These are phyloP conservation scores for Troides aeacus DNA, from an alignment of 2,888 invertebrate genomes.

Conservation along the genomic window DNA sequence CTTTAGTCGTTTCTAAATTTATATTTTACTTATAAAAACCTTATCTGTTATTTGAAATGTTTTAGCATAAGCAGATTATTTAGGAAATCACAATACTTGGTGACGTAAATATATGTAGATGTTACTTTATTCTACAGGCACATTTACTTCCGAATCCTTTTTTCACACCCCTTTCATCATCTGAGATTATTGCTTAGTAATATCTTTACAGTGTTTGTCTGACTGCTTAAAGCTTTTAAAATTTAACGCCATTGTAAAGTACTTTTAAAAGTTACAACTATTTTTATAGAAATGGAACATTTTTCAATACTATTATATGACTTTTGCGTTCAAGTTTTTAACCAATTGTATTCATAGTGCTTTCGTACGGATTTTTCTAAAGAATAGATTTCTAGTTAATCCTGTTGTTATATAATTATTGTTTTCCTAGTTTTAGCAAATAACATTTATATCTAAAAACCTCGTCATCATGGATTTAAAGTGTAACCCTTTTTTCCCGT, in stretches of 20 bases:
- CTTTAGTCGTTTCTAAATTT: not conserved
- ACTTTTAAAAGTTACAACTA: conserved; percentile 14
- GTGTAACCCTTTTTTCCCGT: no score
- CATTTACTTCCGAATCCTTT: conserved; percentile 63
- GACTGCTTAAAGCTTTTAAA: conserved; percentile 44
- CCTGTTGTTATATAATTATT: not conserved
- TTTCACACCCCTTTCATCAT: conserved; percentile 62
- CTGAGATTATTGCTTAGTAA: conserved; percentile 65
- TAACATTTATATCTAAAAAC: no score
- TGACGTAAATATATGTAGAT: conserved; percentile 33
- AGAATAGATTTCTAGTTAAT: conserved; percentile 1
- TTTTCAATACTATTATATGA: conserved; percentile 26
- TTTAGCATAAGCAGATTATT: not conserved
- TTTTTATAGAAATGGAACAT: conserved; percentile 24
- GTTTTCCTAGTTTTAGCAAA: no score
- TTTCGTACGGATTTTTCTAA: conserved; percentile 18
- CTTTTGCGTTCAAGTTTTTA: conserved; percentile 21
- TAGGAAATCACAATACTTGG: conserved; percentile 11
- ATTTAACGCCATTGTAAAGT: conserved; percentile 10
- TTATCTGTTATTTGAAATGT: not conserved
- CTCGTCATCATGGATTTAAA: no score
- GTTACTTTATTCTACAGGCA: conserved; percentile 64
- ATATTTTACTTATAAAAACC: not conserved
- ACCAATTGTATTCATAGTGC: conserved; percentile 23
- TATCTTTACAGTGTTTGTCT: conserved; percentile 63